A percentile compares a stretch with the other conserved stretches of the same genome.
Evolutionary conservation across 2,888 invertebrate species (phyloP).

Genomic region (Limnephilus lunatus): DNA sequence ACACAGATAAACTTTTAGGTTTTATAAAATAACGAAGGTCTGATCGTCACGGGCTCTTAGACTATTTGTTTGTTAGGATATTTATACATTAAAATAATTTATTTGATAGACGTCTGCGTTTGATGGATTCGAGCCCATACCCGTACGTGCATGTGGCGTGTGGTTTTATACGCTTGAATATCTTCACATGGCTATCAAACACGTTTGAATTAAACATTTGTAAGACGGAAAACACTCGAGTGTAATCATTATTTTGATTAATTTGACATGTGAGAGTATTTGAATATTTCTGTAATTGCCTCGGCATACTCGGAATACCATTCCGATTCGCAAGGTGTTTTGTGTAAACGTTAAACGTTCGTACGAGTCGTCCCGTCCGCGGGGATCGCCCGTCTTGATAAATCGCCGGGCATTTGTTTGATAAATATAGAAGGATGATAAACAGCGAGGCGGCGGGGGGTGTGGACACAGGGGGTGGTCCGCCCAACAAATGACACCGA

Average conservation of each 20-base stretch:
- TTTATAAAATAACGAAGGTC: no score
- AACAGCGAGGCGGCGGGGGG: constrained; percentile 49
- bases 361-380: constrained; percentile 44
- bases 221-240: neutral
- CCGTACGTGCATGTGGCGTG: neutral
- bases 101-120: neutral
- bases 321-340: constrained; percentile 45
- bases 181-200: neutral
- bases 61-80: neutral
- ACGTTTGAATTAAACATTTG: neutral
- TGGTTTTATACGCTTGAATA: neutral
- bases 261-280: constrained; percentile 8
- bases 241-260: constrained; percentile 4
- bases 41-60: no score
- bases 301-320: constrained; percentile 13
- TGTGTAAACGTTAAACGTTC: constrained; percentile 28
- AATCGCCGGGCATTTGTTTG: constrained; percentile 50
- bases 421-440: constrained; percentile 50
- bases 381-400: constrained; percentile 47
- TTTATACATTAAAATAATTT: neutral
- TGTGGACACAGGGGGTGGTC: constrained; percentile 48
- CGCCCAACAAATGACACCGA: constrained; percentile 56
- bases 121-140: neutral
- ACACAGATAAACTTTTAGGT: no score
- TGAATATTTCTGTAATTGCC: constrained; percentile 38